These are phyloP conservation scores for Porites evermanni DNA, from an alignment of 92 coral and sea anemone species.

Conservation along the genomic window DNA sequence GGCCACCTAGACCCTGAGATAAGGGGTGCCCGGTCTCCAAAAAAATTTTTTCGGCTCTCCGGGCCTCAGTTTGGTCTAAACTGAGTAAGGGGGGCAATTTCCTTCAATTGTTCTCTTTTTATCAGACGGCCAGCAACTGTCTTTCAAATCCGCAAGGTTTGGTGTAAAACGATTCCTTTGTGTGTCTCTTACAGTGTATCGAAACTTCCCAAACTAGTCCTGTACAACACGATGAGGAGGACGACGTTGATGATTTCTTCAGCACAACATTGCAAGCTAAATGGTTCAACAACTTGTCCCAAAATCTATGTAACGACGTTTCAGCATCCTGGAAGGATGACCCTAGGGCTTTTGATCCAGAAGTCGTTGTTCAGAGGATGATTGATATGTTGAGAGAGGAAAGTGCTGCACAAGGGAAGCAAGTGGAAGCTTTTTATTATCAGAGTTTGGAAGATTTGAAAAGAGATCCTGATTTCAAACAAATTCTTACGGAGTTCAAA, in stretches of 20 bases:
- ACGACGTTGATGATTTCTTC: conserved; percentile 4
- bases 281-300: conserved; percentile 18
- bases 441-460: conserved; percentile 22
- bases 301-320: not conserved
- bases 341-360: not conserved
- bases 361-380: conserved; percentile 13
- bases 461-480: conserved; percentile 16
- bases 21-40: too few relatives aligned
- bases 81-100: too few relatives aligned
- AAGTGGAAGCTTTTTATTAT: not conserved
- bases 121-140: not conserved
- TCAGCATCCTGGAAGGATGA: not conserved
- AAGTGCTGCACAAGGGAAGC: not conserved
- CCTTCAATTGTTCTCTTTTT: too few relatives aligned
- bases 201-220: not conserved
- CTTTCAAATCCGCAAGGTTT: not conserved
- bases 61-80: too few relatives aligned
- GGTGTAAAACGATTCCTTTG: too few relatives aligned
- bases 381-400: conserved; percentile 11
- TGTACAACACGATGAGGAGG: not conserved
- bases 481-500: conserved; percentile 10
- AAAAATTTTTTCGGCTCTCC: too few relatives aligned
- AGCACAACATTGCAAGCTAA: conserved; percentile 21
- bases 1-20: too few relatives aligned
- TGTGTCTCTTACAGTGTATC: not conserved